Percentiles rank a stretch among this genome's conserved stretches.
These are phyloP conservation scores for Caenorhabditis remanei DNA, from an alignment of 1,140 invertebrate species.

Conservation along the genomic window DNA sequence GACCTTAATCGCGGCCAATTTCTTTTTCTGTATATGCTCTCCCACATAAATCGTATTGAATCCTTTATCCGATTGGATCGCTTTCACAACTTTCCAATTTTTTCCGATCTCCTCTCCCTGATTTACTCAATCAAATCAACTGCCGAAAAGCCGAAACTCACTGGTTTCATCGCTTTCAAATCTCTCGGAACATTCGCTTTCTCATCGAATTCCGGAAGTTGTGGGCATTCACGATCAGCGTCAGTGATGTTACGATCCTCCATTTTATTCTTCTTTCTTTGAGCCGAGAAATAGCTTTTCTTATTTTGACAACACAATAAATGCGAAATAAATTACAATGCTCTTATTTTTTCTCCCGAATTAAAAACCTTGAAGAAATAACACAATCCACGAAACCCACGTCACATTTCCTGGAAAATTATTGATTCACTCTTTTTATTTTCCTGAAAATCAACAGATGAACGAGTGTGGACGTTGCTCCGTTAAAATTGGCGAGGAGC, in stretches of 20 bases:
- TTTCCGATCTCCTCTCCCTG: conserved; percentile 46
- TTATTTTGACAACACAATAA: background rate
- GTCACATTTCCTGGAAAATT: background rate
- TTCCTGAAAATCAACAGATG: background rate
- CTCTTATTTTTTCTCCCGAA: background rate
- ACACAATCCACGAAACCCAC: background rate
- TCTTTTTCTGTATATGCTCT: conserved; percentile 40
- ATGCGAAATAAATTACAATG: background rate
- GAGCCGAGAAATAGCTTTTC: conserved; percentile 31
- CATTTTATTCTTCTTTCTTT: conserved; percentile 22
- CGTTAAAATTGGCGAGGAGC: conserved; percentile 31
- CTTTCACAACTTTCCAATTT: conserved; percentile 54
- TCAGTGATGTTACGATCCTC: conserved; percentile 56
- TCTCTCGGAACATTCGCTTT: background rate
- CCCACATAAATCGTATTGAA: conserved; percentile 60
- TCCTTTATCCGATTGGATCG: conserved; percentile 53
- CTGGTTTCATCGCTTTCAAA: conserved; percentile 31
- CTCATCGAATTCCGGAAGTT: conserved; percentile 29
- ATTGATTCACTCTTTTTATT: background rate
- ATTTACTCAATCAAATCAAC: background rate
- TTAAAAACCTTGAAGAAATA: background rate
- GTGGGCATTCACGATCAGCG: conserved; percentile 48
- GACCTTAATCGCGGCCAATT: conserved; percentile 57
- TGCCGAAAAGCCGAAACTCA: background rate
- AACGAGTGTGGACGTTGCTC: conserved; percentile 28